These are phyloP conservation scores for Homalodisca vitripennis DNA, from an alignment of 1,140 invertebrate species.

Conservation along the genomic window DNA sequence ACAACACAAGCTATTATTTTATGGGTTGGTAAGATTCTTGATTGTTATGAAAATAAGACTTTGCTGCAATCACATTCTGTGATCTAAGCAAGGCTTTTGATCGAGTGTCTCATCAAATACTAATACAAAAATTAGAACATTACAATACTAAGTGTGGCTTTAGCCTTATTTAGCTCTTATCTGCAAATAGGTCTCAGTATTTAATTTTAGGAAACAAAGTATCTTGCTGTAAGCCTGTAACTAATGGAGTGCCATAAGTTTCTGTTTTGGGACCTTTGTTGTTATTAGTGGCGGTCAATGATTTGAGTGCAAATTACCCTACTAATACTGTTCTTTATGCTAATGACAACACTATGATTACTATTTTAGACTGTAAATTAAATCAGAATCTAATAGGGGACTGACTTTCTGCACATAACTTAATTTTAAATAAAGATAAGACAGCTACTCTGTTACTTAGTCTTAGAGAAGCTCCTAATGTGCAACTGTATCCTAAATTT, in stretches of 20 bases:
- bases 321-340: not conserved
- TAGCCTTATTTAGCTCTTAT: too few relatives aligned
- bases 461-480: not conserved
- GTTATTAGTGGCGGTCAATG: slow-evolving; percentile 4
- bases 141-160: slow-evolving; percentile 1
- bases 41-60: not conserved
- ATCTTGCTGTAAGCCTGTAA: not conserved
- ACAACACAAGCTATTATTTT: not conserved
- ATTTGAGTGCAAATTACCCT: not conserved
- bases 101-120: too few relatives aligned
- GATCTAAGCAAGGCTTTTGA: too few relatives aligned
- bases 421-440: too few relatives aligned
- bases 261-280: not conserved
- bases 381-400: not conserved
- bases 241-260: not conserved
- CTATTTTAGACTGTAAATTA: not conserved
- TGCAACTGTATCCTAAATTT: not conserved
- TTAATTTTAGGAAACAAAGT: not conserved
- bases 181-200: slow-evolving; percentile 9
- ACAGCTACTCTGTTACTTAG: too few relatives aligned
- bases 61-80: slow-evolving; percentile 9
- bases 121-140: not conserved
- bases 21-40: too few relatives aligned
- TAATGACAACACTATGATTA: not conserved
- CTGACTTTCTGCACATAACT: not conserved